phyloP scores from a whole-genome alignment of 2,888 invertebrate species.

The Chloroclystis v-ata region DNA sequence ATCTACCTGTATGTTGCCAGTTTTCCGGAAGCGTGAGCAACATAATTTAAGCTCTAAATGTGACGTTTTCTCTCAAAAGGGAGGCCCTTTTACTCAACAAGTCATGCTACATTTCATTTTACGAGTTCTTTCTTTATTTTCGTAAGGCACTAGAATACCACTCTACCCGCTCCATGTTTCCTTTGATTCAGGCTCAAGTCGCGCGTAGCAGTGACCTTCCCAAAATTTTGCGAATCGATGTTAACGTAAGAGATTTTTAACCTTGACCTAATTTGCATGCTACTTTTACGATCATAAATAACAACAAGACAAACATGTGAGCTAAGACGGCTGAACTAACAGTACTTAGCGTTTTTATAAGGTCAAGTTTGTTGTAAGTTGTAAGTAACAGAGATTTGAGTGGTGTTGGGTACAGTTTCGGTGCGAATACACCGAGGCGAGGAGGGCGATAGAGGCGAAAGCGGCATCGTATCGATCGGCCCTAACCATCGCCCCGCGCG shows the following conservation, averaged over 20 bases:
- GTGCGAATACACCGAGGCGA: constrained; percentile 51
- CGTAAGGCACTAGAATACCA: background rate
- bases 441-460: constrained; percentile 61
- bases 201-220: constrained; percentile 16
- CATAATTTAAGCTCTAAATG: constrained; percentile 18
- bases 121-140: background rate
- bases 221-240: constrained; percentile 22
- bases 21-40: constrained; percentile 22
- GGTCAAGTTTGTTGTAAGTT: constrained; percentile 26
- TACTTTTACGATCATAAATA: constrained; percentile 15
- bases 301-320: constrained; percentile 14
- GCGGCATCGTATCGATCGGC: constrained; percentile 74
- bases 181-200: background rate
- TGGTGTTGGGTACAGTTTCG: constrained; percentile 30
- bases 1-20: constrained; percentile 14
- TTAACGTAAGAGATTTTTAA: constrained; percentile 19
- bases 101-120: background rate
- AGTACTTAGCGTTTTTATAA: constrained; percentile 16
- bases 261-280: constrained; percentile 33
- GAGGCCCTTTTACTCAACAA: constrained; percentile 3
- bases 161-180: background rate
- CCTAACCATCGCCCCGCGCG: constrained; percentile 54
- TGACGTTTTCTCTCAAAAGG: constrained; percentile 13
- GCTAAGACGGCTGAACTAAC: constrained; percentile 10
- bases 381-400: constrained; percentile 27